A percentile compares a stretch with the other conserved stretches of the same genome.
phyloP scores from a whole-genome alignment of 2,888 invertebrate genomes.

The Caenorhabditis parvicauda region DNA sequence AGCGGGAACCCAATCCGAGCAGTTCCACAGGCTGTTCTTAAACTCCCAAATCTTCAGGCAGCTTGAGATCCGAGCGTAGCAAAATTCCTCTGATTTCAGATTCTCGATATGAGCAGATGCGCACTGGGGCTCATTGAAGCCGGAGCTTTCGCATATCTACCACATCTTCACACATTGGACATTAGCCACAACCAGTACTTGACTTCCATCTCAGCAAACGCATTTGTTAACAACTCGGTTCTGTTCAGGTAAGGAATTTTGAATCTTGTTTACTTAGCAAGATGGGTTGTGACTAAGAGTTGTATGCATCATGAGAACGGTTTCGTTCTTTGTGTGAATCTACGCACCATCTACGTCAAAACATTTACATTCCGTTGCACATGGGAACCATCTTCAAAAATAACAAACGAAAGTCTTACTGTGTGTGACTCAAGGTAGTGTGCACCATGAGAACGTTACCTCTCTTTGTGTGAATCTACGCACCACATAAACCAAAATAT shows the following conservation, averaged over 20 bases:
- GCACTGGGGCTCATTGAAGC: slow-evolving; percentile 22
- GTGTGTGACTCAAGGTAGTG: too few relatives aligned
- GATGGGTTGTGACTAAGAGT: background rate
- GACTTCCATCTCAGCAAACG: slow-evolving; percentile 19
- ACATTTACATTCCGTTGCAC: too few relatives aligned
- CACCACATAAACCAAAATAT: too few relatives aligned
- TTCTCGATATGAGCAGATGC: slow-evolving; percentile 18
- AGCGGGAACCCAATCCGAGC: slow-evolving; percentile 22
- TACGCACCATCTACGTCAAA: background rate
- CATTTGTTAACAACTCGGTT: slow-evolving; percentile 18
- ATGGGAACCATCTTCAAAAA: too few relatives aligned
- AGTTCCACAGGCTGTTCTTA: slow-evolving; percentile 12
- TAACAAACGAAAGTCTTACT: too few relatives aligned
- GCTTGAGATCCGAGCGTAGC: background rate
- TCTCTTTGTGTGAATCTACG: too few relatives aligned
- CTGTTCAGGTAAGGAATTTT: slow-evolving; percentile 9
- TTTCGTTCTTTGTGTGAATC: background rate
- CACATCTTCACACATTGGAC: slow-evolving; percentile 24
- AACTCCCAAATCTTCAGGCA: slow-evolving; percentile 22
- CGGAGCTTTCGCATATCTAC: slow-evolving; percentile 22
- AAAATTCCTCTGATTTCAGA: slow-evolving; percentile 4
- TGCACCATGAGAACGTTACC: too few relatives aligned
- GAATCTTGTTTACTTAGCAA: background rate
- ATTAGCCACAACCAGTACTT: slow-evolving; percentile 20
- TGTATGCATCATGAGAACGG: background rate